Base-by-base conservation (phyloP, 2,888 invertebrate genomes). In the Leptothorax acervorum region DNA sequence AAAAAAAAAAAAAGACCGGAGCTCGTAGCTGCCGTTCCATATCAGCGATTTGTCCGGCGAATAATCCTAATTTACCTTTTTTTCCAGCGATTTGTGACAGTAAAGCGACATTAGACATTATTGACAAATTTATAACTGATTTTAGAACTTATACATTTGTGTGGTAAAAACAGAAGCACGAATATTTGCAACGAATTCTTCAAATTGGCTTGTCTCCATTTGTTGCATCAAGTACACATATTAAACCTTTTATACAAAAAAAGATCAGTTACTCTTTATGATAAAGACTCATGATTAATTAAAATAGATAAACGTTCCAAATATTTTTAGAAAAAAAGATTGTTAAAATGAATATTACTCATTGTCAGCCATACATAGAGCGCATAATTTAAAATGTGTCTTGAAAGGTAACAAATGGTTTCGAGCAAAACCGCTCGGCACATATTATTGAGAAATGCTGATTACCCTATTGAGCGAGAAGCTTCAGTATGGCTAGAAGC, bases 391-490 rank as follows among this genome's bases (percentile, higher is more conserved):
- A 28, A 9, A 60, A 28, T 62, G 31, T 45, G 48, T 11, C 42
- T 53, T 31, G 35, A 71, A 63, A 48, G 35, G 23, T 81, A 75
- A 81, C 60, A 55, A 89, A 86, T 53, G 70, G 28, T 62, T 78
- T 62, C 75, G 23, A 79, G 66, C 57, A 53, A 60, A 65, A 83
- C 84, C 78, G 84, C 68, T 86, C 42, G 11, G 68, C 62, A 68
- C 85, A 86, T 84, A 78, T 68, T 68, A 70, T 63, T 86, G 74
- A 76, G 79, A 86, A 75, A 82, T 83, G 73, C 51, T 68, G 63
- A 82, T 83, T 79, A 73, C 62, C 45, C 55, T 76, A 78, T 66
- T 65, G 70, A 74, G 23, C 51, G 76, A 28, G 57, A 62, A 83
- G 42, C 60, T 35, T n/a, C 18, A 12, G 75, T 73, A 39, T n/a